Conservation (phyloP, 2,797 vertebrate species). For the Arnoldichthys spilopterus region DNA sequence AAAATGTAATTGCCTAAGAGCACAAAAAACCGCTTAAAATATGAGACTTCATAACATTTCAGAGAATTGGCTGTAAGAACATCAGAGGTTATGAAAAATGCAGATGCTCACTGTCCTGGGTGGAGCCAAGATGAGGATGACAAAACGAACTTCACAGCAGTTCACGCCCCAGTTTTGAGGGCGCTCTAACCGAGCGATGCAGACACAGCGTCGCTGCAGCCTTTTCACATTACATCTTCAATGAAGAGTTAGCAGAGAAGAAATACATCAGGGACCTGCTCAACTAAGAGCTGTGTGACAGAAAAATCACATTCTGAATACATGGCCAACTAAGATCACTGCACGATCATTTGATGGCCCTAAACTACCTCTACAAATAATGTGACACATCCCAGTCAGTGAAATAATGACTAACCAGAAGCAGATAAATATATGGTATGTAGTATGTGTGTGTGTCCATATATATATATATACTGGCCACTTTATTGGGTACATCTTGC, state of each 20-base stretch:
- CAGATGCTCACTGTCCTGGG: slow-evolving; percentile 82
- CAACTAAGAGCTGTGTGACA: background rate
- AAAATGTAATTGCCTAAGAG: too few species aligned
- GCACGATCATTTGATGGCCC: background rate
- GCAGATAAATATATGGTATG: too few species aligned
- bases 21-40: too few species aligned
- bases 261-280: background rate
- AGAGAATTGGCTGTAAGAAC: background rate
- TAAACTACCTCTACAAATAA: too few species aligned
- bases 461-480: too few species aligned
- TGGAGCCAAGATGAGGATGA: slow-evolving; percentile 90
- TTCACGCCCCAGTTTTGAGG: slow-evolving; percentile 96
- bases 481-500: too few species aligned
- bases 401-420: too few species aligned
- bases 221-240: slow-evolving; percentile 85
- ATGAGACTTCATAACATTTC: too few species aligned
- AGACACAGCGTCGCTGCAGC: slow-evolving; percentile 87
- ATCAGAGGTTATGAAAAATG: background rate
- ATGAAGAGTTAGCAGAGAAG: background rate
- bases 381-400: too few species aligned
- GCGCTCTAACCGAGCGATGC: slow-evolving; percentile 87
- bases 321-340: background rate
- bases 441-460: too few species aligned
- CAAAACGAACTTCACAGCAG: slow-evolving; percentile 90
- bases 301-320: background rate